A percentile compares a stretch with the other conserved stretches of the same genome.
phyloP scores from a whole-genome alignment of 2,797 vertebrate species.

The Galago senegalensis region DNA sequence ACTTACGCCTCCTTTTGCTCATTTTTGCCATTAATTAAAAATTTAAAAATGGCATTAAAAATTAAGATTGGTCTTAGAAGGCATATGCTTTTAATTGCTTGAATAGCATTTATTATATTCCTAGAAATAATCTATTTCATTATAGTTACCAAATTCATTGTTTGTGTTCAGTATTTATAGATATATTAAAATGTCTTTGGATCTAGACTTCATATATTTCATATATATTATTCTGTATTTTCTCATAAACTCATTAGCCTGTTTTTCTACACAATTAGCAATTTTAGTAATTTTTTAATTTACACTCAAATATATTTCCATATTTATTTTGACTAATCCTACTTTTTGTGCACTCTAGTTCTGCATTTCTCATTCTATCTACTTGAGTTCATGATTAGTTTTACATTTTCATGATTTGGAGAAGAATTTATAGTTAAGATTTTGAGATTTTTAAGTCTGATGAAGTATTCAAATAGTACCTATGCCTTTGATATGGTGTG shows the following conservation, averaged over 20 bases:
- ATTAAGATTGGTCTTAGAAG: background rate
- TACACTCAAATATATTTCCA: background rate
- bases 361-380: background rate
- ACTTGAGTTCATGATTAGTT: background rate
- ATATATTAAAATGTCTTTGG: background rate
- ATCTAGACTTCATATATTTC: background rate
- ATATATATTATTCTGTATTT: background rate
- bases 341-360: background rate
- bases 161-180: conserved; percentile 6
- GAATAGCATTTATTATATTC: background rate
- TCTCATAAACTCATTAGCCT: background rate
- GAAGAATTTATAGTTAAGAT: background rate
- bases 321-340: background rate
- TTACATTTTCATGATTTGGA: background rate
- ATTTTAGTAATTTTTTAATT: background rate
- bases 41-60: conserved; percentile 14
- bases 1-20: background rate
- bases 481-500: background rate
- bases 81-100: background rate
- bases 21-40: background rate
- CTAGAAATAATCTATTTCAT: background rate
- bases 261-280: conserved; percentile 9
- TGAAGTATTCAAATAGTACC: background rate
- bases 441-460: background rate
- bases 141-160: background rate